Evolutionary conservation across 2,888 invertebrate genomes (phyloP), one percentile per base, ranked within the genome.

Genomic region (Cataglyphis cursor): DNA sequence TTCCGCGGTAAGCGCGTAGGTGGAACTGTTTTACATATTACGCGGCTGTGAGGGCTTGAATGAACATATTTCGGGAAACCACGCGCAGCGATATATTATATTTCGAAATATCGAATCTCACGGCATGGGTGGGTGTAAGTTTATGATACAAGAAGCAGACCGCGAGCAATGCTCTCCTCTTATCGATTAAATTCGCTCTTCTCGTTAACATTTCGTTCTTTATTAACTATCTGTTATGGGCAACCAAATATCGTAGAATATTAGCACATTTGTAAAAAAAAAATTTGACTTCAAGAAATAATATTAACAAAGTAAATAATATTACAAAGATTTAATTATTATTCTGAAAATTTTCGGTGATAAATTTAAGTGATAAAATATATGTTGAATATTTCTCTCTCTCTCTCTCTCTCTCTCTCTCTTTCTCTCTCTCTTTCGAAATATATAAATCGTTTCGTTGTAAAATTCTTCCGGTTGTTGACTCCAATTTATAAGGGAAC

Each of bases 21-120:
- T 68, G 83, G 78, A 66, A 84, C 84, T 78, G 81, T 64, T 76
- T 88, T 84, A 83, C 87, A 81, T 84, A 85, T 89, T 83, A 65
- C 84, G 85, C 61, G 28, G 61, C 62, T 51, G 68, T 73, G 65
- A 84, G 75, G 75, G 82, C 82, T 85, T 84, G 66, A 76, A 87
- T 74, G 81, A 73, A 73, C 64, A 61, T 64, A 89, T 85, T 84
- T 89, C 85, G 70, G 84, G 62, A 81, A 84, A 85, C 48, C 68
- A 78, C 44, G 72, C 35, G 35, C 3, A 54, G 35, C 31, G 9
- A 54, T 54, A 76, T 9, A 54, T 70, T 44, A 44, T 18, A 44
- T 59, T 78, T 70, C 70, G 44, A 78, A 70, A 78, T 76, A 31
- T 35, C n/a, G 64, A n/a, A 57, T 78, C 31, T 31, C 6, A 6